A percentile compares a stretch with the other conserved stretches of the same genome.
Conservation (phyloP, 2,113 vertebrate species). For the Brachionichthys hirsutus region DNA sequence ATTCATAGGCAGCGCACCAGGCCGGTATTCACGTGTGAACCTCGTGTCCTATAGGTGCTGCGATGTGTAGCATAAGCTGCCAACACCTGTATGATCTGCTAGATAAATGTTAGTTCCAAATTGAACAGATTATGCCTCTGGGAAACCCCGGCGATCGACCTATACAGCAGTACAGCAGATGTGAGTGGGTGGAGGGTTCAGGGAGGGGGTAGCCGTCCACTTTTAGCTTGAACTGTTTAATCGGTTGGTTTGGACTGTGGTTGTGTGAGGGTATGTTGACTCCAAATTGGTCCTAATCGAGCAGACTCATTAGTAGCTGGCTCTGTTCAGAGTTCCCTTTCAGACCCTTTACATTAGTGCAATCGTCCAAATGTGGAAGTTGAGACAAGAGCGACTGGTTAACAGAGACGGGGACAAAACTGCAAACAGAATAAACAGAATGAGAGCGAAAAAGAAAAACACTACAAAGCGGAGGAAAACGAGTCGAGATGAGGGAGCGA, state of each 20-base stretch:
- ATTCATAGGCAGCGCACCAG: too few relatives aligned
- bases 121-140: slow-evolving; percentile 44
- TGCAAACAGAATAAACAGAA: slow-evolving; percentile 42
- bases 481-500: slow-evolving; percentile 60
- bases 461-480: slow-evolving; percentile 51
- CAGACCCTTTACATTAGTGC: slow-evolving; percentile 59
- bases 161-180: slow-evolving; percentile 57
- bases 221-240: slow-evolving; percentile 57
- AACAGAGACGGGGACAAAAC: slow-evolving; percentile 22
- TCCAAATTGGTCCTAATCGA: slow-evolving; percentile 72
- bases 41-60: slow-evolving; percentile 15
- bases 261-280: slow-evolving; percentile 66
- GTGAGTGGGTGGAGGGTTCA: slow-evolving; percentile 60
- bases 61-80: slow-evolving; percentile 22
- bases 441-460: slow-evolving; percentile 32
- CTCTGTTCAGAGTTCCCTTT: slow-evolving; percentile 65
- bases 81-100: slow-evolving; percentile 25
- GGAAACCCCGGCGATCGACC: slow-evolving; percentile 45
- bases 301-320: slow-evolving; percentile 75
- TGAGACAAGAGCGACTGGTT: slow-evolving; percentile 17
- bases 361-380: slow-evolving; percentile 69
- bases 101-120: slow-evolving; percentile 41
- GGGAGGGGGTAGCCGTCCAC: slow-evolving; percentile 47
- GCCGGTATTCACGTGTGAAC: slow-evolving; percentile 7
- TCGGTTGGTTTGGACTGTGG: slow-evolving; percentile 57